Conservation (phyloP, 2,113 vertebrate genomes). For the Indicator indicator region DNA sequence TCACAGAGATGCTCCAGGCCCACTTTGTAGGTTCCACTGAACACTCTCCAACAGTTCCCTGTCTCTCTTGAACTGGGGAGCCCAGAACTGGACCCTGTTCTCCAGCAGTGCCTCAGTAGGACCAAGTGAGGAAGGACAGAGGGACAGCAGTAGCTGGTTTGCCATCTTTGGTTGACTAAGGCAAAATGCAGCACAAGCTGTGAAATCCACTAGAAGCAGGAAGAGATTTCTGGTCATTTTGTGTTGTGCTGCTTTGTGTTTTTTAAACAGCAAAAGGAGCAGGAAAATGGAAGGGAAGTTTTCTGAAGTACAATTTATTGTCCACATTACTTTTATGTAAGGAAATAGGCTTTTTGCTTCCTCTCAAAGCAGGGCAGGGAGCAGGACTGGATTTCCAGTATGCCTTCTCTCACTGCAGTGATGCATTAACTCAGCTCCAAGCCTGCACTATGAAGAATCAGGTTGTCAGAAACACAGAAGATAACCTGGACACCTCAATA, state of each 20-base stretch:
- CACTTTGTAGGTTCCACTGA: too few relatives aligned
- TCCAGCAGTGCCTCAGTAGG: too few relatives aligned
- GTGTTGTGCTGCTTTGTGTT: background rate
- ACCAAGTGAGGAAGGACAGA: background rate
- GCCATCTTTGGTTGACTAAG: accelerated
- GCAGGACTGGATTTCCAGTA: background rate
- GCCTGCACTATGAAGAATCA: background rate
- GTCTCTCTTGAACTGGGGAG: too few relatives aligned
- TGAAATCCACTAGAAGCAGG: background rate
- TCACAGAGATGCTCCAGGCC: too few relatives aligned
- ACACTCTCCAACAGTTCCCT: too few relatives aligned
- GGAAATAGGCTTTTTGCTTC: background rate
- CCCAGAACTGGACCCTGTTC: too few relatives aligned
- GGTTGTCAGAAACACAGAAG: background rate
- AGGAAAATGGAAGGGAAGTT: background rate
- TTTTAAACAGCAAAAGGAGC: background rate
- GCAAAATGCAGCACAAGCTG: background rate
- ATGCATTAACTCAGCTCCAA: background rate
- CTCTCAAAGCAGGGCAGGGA: background rate
- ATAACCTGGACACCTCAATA: background rate
- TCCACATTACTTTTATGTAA: background rate
- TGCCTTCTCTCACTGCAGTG: background rate
- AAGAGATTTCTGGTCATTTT: background rate
- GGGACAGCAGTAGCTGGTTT: background rate
- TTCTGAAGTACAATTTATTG: background rate